phyloP scores from a whole-genome alignment of 2,797 vertebrate genomes.

The Malurus leucopterus region DNA sequence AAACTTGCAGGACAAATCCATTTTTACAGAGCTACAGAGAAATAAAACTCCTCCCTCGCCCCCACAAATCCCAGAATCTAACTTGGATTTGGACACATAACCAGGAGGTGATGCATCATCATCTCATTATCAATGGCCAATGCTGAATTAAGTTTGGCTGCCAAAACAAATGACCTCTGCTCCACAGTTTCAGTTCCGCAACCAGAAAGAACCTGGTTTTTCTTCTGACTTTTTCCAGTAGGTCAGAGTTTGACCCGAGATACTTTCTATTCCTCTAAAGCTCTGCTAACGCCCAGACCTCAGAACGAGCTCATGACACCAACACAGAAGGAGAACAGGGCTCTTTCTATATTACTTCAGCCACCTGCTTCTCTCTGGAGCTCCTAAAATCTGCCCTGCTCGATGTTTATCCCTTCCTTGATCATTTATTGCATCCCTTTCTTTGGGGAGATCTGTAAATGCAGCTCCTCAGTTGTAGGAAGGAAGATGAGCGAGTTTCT shows the following conservation, averaged over 20 bases:
- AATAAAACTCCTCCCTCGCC: not conserved
- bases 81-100: not conserved
- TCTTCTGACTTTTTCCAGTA: conserved; percentile 2
- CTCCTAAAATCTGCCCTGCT: not conserved
- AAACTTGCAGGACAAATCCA: not conserved
- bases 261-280: conserved; percentile 37
- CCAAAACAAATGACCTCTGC: not conserved
- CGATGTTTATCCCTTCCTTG: not conserved
- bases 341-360: not conserved
- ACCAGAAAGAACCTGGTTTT: not conserved
- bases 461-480: not conserved
- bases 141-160: not conserved
- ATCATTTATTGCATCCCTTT: not conserved
- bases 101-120: not conserved
- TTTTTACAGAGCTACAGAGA: not conserved
- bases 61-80: not conserved
- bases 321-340: not conserved
- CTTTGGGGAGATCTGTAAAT: not conserved
- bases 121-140: not conserved
- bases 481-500: not conserved
- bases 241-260: not conserved
- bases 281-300: not conserved
- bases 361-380: not conserved
- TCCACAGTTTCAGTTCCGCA: conserved; percentile 20
- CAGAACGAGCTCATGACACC: not conserved